Conservation (phyloP, 2,888 invertebrate species). For the Ceratothoa steindachneri region DNA sequence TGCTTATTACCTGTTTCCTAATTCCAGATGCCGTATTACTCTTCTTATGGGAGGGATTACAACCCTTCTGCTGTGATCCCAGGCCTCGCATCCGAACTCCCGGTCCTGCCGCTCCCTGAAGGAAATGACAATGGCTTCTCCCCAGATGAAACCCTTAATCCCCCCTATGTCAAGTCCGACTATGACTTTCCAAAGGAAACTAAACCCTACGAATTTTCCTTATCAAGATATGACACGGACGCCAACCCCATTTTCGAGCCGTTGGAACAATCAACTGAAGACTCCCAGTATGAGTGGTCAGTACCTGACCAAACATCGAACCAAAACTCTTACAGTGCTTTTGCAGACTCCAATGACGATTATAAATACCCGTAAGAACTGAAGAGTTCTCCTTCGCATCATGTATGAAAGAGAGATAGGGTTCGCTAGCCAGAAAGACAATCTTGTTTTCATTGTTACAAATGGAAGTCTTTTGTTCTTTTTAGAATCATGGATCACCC, state of each 20-base stretch:
- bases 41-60: not conserved
- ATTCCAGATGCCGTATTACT: not conserved
- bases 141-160: slow-evolving; percentile 2
- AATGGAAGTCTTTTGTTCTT: too few species aligned
- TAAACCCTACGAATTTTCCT: not conserved
- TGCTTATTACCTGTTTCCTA: too few species aligned
- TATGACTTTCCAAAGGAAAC: not conserved
- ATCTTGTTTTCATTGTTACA: too few species aligned
- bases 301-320: not conserved
- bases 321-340: not conserved
- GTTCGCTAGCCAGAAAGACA: too few species aligned
- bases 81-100: not conserved
- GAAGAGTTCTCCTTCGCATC: too few species aligned
- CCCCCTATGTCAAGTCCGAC: not conserved
- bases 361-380: not conserved
- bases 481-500: too few species aligned
- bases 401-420: too few species aligned
- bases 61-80: not conserved
- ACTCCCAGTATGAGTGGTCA: not conserved
- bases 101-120: not conserved
- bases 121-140: not conserved
- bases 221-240: not conserved
- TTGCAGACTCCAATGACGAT: not conserved
- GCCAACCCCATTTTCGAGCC: slow-evolving; percentile 1
- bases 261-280: not conserved